Conservation (phyloP, 2,888 invertebrate genomes). For the Cyclophora albipunctata region DNA sequence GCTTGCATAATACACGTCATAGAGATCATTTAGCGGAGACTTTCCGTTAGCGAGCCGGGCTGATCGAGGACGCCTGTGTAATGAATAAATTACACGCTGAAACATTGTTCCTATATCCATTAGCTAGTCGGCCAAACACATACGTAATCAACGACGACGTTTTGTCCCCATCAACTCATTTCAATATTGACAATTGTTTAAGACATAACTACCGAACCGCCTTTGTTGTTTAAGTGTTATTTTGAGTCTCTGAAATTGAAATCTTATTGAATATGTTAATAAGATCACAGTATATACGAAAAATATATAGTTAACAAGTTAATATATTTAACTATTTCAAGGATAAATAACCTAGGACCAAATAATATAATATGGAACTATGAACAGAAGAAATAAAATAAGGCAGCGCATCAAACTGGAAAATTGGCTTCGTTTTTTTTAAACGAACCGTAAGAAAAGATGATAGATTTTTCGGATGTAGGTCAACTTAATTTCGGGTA, state of each 20-base stretch:
- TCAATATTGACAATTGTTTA: conserved; percentile 55
- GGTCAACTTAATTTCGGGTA: no score
- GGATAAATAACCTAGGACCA: conserved; percentile 3
- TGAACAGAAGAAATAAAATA: conserved; percentile 1
- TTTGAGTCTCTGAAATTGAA: conserved; percentile 1
- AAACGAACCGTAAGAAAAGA: no score
- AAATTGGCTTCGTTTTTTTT: conserved; percentile 10
- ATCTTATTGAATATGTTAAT: not conserved
- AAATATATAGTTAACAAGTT: no score
- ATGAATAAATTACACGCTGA: conserved; percentile 76
- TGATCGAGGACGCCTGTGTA: conserved; percentile 71
- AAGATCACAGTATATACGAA: no score
- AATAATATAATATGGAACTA: no score
- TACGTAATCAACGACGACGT: conserved; percentile 34
- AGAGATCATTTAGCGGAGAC: conserved; percentile 58
- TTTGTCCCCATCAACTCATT: conserved; percentile 38
- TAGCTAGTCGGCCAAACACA: conserved; percentile 55
- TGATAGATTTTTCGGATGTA: no score
- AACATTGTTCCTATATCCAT: conserved; percentile 69
- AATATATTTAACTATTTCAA: not conserved
- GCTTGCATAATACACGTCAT: conserved; percentile 26
- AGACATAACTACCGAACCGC: conserved; percentile 26
- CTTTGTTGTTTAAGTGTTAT: conserved; percentile 29
- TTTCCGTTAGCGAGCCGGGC: conserved; percentile 54
- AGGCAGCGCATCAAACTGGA: conserved; percentile 12